Conservation (phyloP, 1,140 invertebrate genomes). For the Subanguina moxae region DNA sequence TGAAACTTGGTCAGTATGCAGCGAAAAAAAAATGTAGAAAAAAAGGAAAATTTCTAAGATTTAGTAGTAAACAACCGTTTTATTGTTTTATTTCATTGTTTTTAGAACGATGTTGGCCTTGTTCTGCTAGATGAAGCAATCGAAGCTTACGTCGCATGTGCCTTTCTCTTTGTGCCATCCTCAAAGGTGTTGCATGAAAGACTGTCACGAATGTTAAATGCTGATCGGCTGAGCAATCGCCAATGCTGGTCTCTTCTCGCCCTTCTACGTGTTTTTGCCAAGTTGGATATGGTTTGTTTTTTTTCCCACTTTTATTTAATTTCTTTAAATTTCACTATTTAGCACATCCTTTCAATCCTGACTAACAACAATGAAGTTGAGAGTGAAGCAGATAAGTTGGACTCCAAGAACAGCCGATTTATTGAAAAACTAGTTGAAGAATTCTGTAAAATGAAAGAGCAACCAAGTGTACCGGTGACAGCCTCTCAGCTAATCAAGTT, state of each 20-base stretch:
- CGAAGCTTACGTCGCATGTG: slow-evolving; percentile 32
- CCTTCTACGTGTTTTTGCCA: slow-evolving; percentile 28
- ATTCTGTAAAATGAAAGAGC: not conserved
- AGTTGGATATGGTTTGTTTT: slow-evolving; percentile 29
- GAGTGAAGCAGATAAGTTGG: not conserved
- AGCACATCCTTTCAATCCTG: slow-evolving; percentile 26
- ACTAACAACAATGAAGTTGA: slow-evolving; percentile 4
- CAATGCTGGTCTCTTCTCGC: slow-evolving; percentile 38
- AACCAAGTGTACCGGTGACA: not conserved
- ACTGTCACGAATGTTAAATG: slow-evolving; percentile 15
- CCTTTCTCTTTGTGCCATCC: slow-evolving; percentile 32
- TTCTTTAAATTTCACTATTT: not conserved
- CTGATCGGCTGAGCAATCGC: not conserved
- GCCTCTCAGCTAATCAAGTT: slow-evolving; percentile 23
- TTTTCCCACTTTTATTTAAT: not conserved
- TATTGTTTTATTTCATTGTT: no score
- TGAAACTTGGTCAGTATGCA: no score
- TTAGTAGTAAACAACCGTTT: no score
- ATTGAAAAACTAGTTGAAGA: not conserved
- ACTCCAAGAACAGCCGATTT: not conserved
- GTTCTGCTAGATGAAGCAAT: slow-evolving; percentile 38
- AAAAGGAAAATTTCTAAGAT: no score
- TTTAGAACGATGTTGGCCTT: slow-evolving; percentile 29
- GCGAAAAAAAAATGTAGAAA: no score
- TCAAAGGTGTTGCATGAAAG: not conserved